Percentiles rank a stretch among this genome's conserved stretches.
phyloP scores from a whole-genome alignment of 2,888 invertebrate species.

The Epinotia ramella region DNA sequence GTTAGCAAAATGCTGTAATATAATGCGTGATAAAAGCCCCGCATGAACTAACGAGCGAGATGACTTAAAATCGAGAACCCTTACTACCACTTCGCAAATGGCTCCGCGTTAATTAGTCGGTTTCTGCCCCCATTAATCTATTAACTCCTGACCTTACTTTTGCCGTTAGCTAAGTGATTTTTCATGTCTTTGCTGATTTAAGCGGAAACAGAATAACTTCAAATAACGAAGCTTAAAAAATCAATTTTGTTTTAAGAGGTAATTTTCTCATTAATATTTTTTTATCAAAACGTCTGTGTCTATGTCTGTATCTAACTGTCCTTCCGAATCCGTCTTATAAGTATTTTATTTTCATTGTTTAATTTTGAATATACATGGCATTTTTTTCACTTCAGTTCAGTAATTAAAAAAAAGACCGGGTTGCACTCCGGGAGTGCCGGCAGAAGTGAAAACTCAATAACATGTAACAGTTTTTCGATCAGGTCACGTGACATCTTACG shows the following conservation, averaged over 20 bases:
- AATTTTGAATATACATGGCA: too few relatives aligned
- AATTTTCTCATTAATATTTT: neutral
- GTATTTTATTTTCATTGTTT: too few relatives aligned
- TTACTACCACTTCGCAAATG: constrained; percentile 50
- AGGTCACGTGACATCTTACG: too few relatives aligned
- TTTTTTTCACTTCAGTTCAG: too few relatives aligned
- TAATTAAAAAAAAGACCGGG: too few relatives aligned
- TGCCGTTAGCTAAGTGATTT: constrained; percentile 45
- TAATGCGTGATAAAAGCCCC: neutral
- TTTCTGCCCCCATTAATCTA: constrained; percentile 54
- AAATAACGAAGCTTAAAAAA: neutral
- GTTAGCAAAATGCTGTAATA: too few relatives aligned
- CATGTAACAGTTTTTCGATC: too few relatives aligned
- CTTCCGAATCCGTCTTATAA: too few relatives aligned
- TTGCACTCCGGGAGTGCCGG: too few relatives aligned
- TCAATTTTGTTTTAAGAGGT: neutral
- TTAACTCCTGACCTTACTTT: constrained; percentile 51
- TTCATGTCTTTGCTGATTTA: constrained; percentile 39
- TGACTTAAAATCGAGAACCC: constrained; percentile 45
- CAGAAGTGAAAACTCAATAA: too few relatives aligned
- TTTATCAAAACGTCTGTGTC: neutral
- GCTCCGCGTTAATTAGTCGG: constrained; percentile 49
- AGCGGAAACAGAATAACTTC: constrained; percentile 1
- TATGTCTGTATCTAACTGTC: too few relatives aligned
- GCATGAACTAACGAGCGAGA: neutral